Percentiles rank a stretch among this genome's conserved stretches.
Conservation (phyloP, 1,140 invertebrate species). For the Pinna nobilis region DNA sequence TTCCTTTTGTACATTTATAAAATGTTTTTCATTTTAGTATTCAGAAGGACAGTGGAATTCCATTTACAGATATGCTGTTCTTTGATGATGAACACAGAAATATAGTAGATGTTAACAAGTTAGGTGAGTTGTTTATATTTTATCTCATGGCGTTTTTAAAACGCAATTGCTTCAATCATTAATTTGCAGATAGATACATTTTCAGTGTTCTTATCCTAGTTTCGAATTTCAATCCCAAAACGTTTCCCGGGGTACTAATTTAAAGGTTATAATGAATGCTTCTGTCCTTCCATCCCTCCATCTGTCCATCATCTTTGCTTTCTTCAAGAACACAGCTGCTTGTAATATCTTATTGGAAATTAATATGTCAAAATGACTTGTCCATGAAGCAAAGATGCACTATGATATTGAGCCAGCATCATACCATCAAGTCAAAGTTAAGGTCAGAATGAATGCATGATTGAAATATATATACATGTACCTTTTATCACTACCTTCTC, state of each 20-base stretch:
- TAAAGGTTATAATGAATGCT: too few species aligned
- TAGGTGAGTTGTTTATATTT: slow-evolving; percentile 52
- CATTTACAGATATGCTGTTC: slow-evolving; percentile 81
- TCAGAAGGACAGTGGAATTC: slow-evolving; percentile 76
- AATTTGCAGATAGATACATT: background rate
- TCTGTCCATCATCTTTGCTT: too few species aligned
- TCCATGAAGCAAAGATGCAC: too few species aligned
- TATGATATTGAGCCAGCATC: too few species aligned
- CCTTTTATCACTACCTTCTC: too few species aligned
- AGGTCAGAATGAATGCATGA: too few species aligned
- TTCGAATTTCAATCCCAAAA: background rate
- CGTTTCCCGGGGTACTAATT: background rate
- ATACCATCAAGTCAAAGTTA: too few species aligned
- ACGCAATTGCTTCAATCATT: background rate
- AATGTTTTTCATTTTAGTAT: slow-evolving; percentile 77
- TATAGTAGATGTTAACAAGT: slow-evolving; percentile 60
- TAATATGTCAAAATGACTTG: too few species aligned
- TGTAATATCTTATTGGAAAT: too few species aligned
- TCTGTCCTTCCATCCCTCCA: too few species aligned
- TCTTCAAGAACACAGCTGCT: too few species aligned
- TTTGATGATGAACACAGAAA: slow-evolving; percentile 72
- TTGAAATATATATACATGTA: too few species aligned
- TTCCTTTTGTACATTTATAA: slow-evolving; percentile 13
- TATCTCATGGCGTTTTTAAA: background rate
- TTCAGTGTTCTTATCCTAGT: background rate